Base-by-base conservation (phyloP, 2,113 vertebrate species). In the Gyps fulvus region DNA sequence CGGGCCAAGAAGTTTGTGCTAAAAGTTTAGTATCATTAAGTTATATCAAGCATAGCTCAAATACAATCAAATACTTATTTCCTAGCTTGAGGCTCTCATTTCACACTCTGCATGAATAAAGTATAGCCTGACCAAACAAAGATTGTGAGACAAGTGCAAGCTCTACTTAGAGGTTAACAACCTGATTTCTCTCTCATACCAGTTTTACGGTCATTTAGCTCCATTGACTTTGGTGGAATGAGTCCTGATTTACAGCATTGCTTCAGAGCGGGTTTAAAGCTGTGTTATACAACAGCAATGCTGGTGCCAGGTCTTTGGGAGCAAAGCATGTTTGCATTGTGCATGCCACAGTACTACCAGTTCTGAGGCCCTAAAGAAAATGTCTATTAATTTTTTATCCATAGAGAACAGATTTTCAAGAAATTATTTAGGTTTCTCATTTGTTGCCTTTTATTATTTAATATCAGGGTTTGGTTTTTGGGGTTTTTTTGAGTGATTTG, bases 151-250 rank as follows among this genome's bases (percentile, higher is more conserved):
- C 40, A 73, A 96, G 49, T 65, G 71, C 62, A 94, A 95, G 57
- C 40, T 90, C 87, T 87, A 10, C 74, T 85, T 49, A 49, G 71
- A 94, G 22, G 66, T 93, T 95, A 93, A 91, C 83, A 94, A 67
- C 25, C 17, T 85, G 90, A 77, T 91, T 95, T 91, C 77, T 93
- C 54, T 70, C 89, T 90, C 78, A 6, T 42, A 65, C 43, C 38
- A 80, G 58, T 95, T 97, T 95, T 93, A 96, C 3, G 23, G 89
- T 96, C 70, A 79, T 84, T 96, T 91, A 90, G 77, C 61, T 87
- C 87, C 89, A 82, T 52, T 96, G 87, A 82, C 93, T 96, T 82
- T 36, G 25, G 77, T 61, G 92, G 87, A 96, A 74, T n/a, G 81
- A 87, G 52, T 89, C 69, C 65, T 96, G 91, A 95, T 97, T 96